These are phyloP conservation scores for Denticeps clupeoides DNA, from an alignment of 2,797 vertebrate genomes.

Conservation along the genomic window DNA sequence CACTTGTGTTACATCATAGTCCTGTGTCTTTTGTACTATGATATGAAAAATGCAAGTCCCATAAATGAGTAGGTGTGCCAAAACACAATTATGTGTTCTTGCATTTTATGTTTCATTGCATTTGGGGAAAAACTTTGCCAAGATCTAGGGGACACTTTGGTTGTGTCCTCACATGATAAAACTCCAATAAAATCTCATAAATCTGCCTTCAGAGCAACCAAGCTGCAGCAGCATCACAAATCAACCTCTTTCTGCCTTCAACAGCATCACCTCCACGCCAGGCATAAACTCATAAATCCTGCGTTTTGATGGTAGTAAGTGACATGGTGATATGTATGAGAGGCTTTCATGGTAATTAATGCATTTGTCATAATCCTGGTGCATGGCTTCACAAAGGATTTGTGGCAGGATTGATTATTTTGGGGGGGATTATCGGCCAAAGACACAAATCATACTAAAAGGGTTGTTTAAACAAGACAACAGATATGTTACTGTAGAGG, in stretches of 20 bases:
- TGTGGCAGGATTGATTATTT: constrained; percentile 50
- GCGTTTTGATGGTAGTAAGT: constrained; percentile 42
- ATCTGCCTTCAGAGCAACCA: constrained; percentile 32
- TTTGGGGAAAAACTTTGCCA: neutral
- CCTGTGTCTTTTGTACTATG: no score
- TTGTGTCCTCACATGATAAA: constrained; percentile 16
- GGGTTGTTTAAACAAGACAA: constrained; percentile 39
- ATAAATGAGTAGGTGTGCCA: no score
- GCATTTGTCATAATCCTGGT: constrained; percentile 50
- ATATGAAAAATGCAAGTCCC: no score
- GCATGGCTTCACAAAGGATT: constrained; percentile 53
- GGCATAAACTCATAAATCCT: constrained; percentile 48
- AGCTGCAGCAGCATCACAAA: constrained; percentile 33
- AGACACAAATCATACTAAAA: constrained; percentile 61
- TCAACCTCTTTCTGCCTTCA: constrained; percentile 28
- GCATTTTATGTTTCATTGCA: no score
- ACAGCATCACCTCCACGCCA: constrained; percentile 14
- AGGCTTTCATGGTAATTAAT: constrained; percentile 64
- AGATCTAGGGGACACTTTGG: constrained; percentile 1
- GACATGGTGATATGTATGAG: constrained; percentile 32
- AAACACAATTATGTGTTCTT: no score
- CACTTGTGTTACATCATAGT: no score
- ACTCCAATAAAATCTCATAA: constrained; percentile 32
- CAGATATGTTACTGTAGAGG: constrained; percentile 32
- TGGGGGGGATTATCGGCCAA: constrained; percentile 40